Conservation (phyloP, 2,797 vertebrate species). For the Yasuhikotakia modesta region DNA sequence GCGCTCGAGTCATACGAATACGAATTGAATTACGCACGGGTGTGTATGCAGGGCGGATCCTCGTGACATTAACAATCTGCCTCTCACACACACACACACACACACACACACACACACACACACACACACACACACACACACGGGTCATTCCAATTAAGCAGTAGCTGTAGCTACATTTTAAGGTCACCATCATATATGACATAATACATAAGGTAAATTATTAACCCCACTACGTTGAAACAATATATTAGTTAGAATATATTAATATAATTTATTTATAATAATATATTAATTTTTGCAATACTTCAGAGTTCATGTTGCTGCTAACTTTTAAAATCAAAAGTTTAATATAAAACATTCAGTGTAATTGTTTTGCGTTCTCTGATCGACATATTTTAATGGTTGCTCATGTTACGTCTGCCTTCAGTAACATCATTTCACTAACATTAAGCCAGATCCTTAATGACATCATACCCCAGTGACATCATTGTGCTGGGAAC, state of each 20-base stretch:
- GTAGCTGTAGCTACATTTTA: neutral
- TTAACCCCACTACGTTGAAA: neutral
- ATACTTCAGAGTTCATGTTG: too few species aligned
- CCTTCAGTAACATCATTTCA: neutral
- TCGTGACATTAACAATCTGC: neutral
- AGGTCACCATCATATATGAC: neutral
- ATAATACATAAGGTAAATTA: neutral
- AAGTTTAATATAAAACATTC: too few species aligned
- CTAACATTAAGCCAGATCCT: neutral
- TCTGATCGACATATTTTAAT: too few species aligned
- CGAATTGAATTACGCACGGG: neutral
- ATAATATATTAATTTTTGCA: too few species aligned
- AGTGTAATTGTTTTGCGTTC: too few species aligned
- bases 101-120: neutral
- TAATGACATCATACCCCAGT: neutral
- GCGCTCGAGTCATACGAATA: conserved; percentile 70
- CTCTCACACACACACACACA: neutral
- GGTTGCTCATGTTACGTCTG: neutral
- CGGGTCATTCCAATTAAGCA: too few species aligned
- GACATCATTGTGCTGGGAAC: neutral
- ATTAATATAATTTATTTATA: too few species aligned
- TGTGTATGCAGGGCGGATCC: neutral
- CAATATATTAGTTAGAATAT: neutral
- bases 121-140: too few species aligned
- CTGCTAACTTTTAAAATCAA: too few species aligned